phyloP scores from a whole-genome alignment of 2,113 vertebrate genomes.

The Dicaeum eximium region DNA sequence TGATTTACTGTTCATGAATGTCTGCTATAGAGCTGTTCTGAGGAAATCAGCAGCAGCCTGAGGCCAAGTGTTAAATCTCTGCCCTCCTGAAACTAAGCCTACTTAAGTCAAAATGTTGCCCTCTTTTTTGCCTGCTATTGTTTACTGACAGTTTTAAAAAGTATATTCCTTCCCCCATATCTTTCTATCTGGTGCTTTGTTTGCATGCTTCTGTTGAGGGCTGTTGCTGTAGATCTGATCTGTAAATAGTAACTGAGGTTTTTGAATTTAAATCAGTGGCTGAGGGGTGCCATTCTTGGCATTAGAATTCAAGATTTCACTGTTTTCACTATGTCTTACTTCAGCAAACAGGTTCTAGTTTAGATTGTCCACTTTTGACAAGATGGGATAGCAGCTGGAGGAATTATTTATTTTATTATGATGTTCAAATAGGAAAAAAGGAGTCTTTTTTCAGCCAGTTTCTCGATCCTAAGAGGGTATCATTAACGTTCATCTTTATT shows the following conservation, averaged over 20 bases:
- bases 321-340: neutral
- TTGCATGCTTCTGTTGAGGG: neutral
- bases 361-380: neutral
- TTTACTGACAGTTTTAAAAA: neutral
- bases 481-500: neutral
- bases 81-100: neutral
- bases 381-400: neutral
- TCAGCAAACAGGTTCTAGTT: constrained; percentile 17
- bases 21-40: neutral
- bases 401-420: neutral
- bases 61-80: neutral
- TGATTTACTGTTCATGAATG: neutral
- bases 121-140: neutral
- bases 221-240: neutral
- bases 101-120: neutral
- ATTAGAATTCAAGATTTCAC: neutral
- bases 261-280: neutral
- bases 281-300: neutral
- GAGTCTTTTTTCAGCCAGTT: neutral
- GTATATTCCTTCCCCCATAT: neutral
- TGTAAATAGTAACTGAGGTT: neutral
- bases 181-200: neutral
- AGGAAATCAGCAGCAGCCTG: neutral
- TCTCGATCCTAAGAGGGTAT: neutral
- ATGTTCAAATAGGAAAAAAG: neutral